Conservation (phyloP, 30 jellyfish, hydroid and myxozoan genomes). For the Cassiopea andromeda region DNA sequence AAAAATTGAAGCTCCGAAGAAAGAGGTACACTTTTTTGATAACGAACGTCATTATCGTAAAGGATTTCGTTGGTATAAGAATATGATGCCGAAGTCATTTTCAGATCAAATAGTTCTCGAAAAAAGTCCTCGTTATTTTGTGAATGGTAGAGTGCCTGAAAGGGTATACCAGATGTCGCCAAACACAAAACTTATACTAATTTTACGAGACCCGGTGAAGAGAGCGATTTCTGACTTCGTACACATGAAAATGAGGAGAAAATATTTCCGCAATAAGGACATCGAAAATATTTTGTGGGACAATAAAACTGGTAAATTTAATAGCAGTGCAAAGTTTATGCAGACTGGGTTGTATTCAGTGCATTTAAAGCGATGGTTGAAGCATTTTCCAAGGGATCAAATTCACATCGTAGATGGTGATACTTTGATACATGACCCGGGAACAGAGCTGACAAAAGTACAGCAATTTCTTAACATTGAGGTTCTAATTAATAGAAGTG, state of each 20-base stretch:
- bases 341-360: conserved; percentile 66
- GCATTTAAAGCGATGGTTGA: conserved; percentile 79
- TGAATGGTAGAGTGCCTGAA: conserved; percentile 70
- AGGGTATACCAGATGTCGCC: conserved; percentile 77
- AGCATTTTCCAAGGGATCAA: conserved; percentile 69
- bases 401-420: conserved; percentile 92
- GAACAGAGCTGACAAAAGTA: conserved; percentile 65
- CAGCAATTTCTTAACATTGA: conserved; percentile 88
- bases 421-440: conserved; percentile 76
- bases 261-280: conserved; percentile 29
- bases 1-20: conserved; percentile 54
- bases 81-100: conserved; percentile 80
- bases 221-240: conserved; percentile 92
- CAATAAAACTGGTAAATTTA: conserved; percentile 22
- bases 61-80: conserved; percentile 77
- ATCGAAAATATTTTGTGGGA: conserved; percentile 35
- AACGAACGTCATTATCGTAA: conserved; percentile 46
- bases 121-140: conserved; percentile 89
- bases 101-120: conserved; percentile 83
- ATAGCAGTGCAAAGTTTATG: conserved; percentile 37
- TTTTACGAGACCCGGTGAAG: conserved; percentile 85
- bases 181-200: conserved; percentile 64
- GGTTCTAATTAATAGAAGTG: conserved; percentile 33
- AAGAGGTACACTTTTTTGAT: conserved; percentile 93
- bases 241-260: conserved; percentile 74